phyloP scores from a whole-genome alignment of 2,797 vertebrate species.

The Pterois miles region DNA sequence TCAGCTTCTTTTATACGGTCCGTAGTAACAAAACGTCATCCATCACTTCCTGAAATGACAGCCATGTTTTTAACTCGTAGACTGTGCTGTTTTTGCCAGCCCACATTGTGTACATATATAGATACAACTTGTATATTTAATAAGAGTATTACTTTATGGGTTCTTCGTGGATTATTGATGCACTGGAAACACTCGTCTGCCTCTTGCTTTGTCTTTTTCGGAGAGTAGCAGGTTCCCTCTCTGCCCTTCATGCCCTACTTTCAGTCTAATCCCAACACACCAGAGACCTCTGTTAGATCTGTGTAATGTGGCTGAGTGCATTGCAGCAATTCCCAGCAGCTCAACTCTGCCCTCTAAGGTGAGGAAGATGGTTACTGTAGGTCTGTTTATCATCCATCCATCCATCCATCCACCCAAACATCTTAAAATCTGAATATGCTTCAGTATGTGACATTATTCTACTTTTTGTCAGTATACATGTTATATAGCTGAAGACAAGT shows the following conservation, averaged over 20 bases:
- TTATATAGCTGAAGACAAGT: neutral
- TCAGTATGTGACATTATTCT: no score
- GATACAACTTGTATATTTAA: no score
- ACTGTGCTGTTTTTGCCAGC: no score
- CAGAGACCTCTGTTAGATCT: neutral
- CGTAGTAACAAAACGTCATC: accelerated
- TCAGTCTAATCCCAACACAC: neutral
- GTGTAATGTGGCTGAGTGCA: neutral
- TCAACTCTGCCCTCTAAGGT: slow-evolving; percentile 68
- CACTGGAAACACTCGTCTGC: neutral
- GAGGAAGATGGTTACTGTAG: no score
- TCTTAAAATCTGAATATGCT: neutral
- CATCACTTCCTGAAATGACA: no score
- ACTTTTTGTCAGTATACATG: neutral
- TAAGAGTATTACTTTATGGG: no score
- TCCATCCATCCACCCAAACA: neutral
- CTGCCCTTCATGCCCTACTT: neutral
- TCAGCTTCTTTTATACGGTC: no score
- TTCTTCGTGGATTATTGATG: neutral
- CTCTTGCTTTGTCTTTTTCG: neutral
- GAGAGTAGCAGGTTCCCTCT: neutral
- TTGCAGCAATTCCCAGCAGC: slow-evolving; percentile 20
- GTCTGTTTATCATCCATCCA: neutral
- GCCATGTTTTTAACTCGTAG: no score
- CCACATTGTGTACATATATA: no score